These are phyloP conservation scores for Camelus dromedarius DNA, from an alignment of 2,113 vertebrate genomes.

Conservation along the genomic window DNA sequence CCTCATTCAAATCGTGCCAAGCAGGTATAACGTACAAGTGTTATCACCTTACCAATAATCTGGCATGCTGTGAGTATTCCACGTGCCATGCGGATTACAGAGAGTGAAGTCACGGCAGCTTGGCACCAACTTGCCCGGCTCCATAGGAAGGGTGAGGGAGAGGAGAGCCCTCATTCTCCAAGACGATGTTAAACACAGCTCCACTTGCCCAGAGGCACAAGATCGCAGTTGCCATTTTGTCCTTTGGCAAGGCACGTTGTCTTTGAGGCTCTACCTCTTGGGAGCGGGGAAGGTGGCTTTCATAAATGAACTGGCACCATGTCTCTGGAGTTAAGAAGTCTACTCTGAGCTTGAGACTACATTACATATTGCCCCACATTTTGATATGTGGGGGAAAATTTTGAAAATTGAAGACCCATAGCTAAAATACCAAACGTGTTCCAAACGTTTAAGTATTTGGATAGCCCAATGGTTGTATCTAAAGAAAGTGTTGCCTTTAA, in stretches of 20 bases:
- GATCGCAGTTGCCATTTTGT: rapidly evolving
- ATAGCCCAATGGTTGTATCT: neutral
- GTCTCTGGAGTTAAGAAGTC: neutral
- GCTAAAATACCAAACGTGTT: neutral
- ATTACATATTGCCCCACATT: neutral
- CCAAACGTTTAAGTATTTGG: neutral
- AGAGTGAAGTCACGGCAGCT: neutral
- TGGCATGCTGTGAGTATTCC: slow-evolving; percentile 38
- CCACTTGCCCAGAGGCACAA: neutral
- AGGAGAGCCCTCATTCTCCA: neutral
- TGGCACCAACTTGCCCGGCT: slow-evolving; percentile 55
- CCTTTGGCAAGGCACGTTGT: rapidly evolving
- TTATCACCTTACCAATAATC: slow-evolving; percentile 70
- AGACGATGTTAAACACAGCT: rapidly evolving
- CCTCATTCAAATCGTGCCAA: slow-evolving; percentile 64
- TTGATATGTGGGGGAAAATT: neutral
- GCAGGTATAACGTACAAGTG: slow-evolving; percentile 63
- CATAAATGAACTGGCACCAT: neutral
- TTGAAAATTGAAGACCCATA: neutral
- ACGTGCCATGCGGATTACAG: neutral
- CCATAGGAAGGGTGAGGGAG: neutral
- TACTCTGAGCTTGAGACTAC: neutral
- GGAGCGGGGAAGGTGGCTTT: neutral
- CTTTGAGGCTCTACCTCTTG: neutral
- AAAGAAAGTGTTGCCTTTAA: neutral